phyloP scores from a whole-genome alignment of 2,888 invertebrate genomes.

The Eupithecia abbreviata region DNA sequence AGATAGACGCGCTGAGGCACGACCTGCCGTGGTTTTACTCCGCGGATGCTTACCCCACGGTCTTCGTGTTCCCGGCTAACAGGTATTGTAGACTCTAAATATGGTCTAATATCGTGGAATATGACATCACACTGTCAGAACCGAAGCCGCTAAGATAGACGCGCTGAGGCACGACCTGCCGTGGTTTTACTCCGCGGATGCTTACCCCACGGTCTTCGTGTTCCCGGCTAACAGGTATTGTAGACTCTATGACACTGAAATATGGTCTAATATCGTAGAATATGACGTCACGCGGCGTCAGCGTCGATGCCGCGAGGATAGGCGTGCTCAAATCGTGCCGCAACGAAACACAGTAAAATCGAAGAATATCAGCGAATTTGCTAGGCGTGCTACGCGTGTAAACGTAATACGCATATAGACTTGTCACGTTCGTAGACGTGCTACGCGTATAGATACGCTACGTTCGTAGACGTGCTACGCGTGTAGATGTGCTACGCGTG shows the following conservation, averaged over 20 bases:
- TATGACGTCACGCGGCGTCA: slow-evolving; percentile 82
- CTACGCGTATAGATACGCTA: not conserved
- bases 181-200: slow-evolving; percentile 92
- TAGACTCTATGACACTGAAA: not conserved
- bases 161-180: slow-evolving; percentile 93
- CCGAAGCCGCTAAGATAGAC: slow-evolving; percentile 87
- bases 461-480: not conserved
- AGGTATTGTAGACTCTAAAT: slow-evolving; percentile 69
- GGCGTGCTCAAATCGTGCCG: slow-evolving; percentile 91
- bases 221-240: slow-evolving; percentile 88
- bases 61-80: slow-evolving; percentile 90
- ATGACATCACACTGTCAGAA: slow-evolving; percentile 83
- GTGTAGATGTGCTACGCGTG: not conserved
- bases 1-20: slow-evolving; percentile 92
- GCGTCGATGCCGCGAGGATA: slow-evolving; percentile 84
- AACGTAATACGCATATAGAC: not conserved
- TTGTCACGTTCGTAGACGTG: not conserved
- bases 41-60: slow-evolving; percentile 90
- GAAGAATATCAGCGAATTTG: slow-evolving; percentile 54
- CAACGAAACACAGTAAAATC: no score
- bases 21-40: slow-evolving; percentile 95
- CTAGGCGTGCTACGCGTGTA: not conserved
- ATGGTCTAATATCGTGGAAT: not conserved
- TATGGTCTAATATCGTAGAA: not conserved
- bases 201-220: slow-evolving; percentile 91